Conservation (phyloP, 2,113 vertebrate species). For the Mungos mungo region DNA sequence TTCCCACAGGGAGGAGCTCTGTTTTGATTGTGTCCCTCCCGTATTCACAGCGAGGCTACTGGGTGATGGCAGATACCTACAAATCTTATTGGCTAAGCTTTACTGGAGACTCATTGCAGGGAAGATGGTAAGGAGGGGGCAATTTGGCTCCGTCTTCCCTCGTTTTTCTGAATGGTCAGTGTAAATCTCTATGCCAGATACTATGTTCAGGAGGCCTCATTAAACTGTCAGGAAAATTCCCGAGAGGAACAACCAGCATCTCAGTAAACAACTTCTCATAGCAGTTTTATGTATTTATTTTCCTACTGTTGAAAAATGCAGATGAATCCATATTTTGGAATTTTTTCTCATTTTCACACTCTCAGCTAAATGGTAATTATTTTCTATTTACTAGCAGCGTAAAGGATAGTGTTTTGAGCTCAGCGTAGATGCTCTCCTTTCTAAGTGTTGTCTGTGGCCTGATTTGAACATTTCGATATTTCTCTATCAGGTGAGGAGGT, state of each 20-base stretch:
- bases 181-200: not conserved
- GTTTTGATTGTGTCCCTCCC: not conserved
- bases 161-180: not conserved
- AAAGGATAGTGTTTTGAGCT: not conserved
- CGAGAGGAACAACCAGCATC: not conserved
- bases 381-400: not conserved
- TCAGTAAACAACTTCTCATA: not conserved
- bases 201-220: not conserved
- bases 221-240: not conserved
- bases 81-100: not conserved
- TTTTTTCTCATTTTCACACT: not conserved
- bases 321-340: not conserved
- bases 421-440: not conserved
- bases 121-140: not conserved
- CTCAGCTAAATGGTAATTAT: not conserved
- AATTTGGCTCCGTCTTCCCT: not conserved
- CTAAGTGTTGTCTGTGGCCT: not conserved
- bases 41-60: not conserved
- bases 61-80: not conserved
- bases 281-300: not conserved
- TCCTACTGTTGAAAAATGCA: not conserved
- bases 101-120: fast-evolving
- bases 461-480: not conserved
- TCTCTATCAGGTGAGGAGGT: not conserved
- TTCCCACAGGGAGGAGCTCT: not conserved